These are phyloP conservation scores for Stictonetta naevosa DNA, from an alignment of 2,113 vertebrate genomes.

Conservation along the genomic window DNA sequence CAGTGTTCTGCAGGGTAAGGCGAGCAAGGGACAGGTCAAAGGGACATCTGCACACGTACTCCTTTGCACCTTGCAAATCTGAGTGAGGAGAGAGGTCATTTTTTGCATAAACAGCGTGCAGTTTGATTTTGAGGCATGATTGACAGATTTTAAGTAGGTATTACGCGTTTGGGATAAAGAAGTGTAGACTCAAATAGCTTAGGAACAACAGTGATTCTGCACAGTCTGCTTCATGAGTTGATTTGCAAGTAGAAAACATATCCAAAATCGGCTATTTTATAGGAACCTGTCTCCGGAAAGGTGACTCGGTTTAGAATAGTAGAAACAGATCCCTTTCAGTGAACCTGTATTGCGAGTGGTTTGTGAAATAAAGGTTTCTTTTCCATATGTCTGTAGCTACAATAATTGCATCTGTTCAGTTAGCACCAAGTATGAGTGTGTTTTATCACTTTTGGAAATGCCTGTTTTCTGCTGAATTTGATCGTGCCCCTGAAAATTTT, in stretches of 20 bases:
- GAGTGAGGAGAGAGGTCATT: neutral
- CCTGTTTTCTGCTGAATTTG: fast-evolving
- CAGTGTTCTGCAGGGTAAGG: fast-evolving
- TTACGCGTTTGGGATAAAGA: neutral
- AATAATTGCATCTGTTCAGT: fast-evolving
- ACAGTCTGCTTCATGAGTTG: neutral
- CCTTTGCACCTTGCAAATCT: neutral
- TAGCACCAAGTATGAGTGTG: fast-evolving
- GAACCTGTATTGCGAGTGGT: fast-evolving
- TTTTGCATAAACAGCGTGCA: neutral
- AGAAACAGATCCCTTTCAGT: neutral
- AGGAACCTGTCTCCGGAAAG: neutral
- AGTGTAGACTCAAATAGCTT: neutral
- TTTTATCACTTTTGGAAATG: fast-evolving
- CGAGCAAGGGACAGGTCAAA: neutral
- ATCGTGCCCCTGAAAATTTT: neutral
- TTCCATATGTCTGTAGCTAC: neutral
- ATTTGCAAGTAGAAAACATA: neutral
- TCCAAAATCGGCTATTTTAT: neutral
- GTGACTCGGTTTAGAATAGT: neutral
- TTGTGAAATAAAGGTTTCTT: neutral
- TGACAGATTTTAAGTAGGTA: neutral
- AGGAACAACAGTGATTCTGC: neutral
- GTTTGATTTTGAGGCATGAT: neutral
- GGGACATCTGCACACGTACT: neutral